phyloP scores from a whole-genome alignment of 2,797 vertebrate genomes.

The Hybognathus amarus region DNA sequence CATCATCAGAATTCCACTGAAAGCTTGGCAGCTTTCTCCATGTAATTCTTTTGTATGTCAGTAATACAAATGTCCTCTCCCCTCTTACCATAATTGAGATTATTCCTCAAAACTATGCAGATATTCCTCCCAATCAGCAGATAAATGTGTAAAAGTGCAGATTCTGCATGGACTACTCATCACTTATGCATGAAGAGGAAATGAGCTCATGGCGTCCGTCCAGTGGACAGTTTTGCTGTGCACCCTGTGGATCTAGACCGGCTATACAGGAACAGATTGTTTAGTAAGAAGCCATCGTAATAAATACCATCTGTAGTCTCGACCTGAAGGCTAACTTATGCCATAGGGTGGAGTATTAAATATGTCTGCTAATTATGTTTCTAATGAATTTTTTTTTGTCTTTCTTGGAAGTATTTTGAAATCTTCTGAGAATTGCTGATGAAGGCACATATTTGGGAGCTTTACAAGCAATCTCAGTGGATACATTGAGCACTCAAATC shows the following conservation, averaged over 20 bases:
- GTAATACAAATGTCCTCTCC: neutral
- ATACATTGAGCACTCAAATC: neutral
- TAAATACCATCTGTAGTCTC: neutral
- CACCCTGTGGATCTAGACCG: neutral
- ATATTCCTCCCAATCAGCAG: neutral
- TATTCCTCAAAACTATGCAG: neutral
- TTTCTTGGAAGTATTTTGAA: neutral
- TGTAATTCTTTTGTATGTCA: neutral
- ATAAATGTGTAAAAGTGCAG: neutral
- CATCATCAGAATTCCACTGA: neutral
- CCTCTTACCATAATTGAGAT: neutral
- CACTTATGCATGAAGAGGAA: slow-evolving; percentile 5
- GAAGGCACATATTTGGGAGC: slow-evolving; percentile 21
- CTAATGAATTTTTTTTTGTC: neutral
- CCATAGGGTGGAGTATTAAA: neutral
- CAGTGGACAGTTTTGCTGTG: neutral
- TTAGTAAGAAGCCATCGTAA: slow-evolving; percentile 3
- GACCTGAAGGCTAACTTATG: neutral
- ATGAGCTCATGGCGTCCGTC: neutral
- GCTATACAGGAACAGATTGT: neutral
- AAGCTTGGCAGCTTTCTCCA: neutral
- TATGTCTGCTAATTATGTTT: neutral
- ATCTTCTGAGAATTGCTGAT: slow-evolving; percentile 17
- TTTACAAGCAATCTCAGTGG: slow-evolving; percentile 22
- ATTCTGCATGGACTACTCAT: neutral